Conservation (phyloP, 2,113 vertebrate genomes). For the Ellobius talpinus region DNA sequence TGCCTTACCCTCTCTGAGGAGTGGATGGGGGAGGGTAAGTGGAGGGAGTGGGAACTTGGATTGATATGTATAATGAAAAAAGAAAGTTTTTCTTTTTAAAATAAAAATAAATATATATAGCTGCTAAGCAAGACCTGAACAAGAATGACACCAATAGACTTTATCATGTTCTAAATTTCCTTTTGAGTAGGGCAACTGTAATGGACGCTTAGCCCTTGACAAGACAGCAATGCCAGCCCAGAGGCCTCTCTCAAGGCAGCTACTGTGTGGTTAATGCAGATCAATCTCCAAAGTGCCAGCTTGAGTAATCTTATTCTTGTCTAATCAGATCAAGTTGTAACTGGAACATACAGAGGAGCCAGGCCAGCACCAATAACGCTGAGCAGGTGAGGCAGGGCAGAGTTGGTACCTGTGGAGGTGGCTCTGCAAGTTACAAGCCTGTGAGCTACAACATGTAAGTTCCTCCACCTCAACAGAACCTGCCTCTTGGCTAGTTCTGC, state of each 20-base stretch:
- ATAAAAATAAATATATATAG: neutral
- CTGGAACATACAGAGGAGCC: neutral
- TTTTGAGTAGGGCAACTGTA: neutral
- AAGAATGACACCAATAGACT: neutral
- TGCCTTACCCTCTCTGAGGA: too few relatives aligned
- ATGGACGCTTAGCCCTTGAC: neutral
- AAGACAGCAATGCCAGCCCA: neutral
- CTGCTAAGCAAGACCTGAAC: neutral
- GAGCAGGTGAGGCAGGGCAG: neutral
- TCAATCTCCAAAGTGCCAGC: neutral
- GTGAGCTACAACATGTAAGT: neutral
- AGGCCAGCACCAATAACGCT: neutral
- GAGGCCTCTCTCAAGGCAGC: neutral
- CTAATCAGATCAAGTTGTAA: neutral
- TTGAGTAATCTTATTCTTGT: neutral
- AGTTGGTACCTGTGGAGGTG: neutral
- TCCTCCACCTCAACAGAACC: conserved; percentile 2
- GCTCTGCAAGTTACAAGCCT: neutral
- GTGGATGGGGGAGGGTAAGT: too few relatives aligned
- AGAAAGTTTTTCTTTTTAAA: too few relatives aligned
- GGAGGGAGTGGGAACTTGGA: too few relatives aligned
- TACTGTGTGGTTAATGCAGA: neutral
- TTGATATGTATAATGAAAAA: too few relatives aligned
- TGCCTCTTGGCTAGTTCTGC: neutral
- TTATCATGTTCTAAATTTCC: neutral